A percentile compares a stretch with the other conserved stretches of the same genome.
Evolutionary conservation across 2,113 vertebrate species (phyloP).

Genomic region (Bolborhynchus lineola): DNA sequence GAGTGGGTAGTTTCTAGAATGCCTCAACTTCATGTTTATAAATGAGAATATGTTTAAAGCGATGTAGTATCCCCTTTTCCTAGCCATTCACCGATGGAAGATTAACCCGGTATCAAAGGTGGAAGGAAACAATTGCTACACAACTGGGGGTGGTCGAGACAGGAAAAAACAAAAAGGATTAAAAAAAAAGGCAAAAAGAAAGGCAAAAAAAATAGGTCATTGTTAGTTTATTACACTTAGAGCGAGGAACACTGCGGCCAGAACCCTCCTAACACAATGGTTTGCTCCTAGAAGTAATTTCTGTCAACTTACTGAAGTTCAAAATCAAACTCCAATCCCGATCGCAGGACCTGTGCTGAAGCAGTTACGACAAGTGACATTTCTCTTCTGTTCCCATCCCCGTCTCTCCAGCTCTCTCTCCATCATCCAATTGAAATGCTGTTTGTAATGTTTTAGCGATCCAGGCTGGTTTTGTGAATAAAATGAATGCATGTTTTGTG

Average conservation of each 20-base stretch:
- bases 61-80: conserved; percentile 77
- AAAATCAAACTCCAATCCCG: conserved; percentile 43
- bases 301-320: conserved; percentile 65
- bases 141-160: not conserved
- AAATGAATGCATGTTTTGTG: conserved; percentile 99
- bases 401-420: conserved; percentile 73
- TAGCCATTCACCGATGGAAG: conserved; percentile 60
- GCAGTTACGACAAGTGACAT: conserved; percentile 54
- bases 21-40: conserved; percentile 83
- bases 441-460: conserved; percentile 99
- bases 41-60: conserved; percentile 81
- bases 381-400: conserved; percentile 65
- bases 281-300: conserved; percentile 73
- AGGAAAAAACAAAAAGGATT: not conserved
- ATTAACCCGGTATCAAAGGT: conserved; percentile 31
- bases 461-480: conserved; percentile 99
- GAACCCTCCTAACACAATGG: conserved; percentile 56
- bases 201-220: conserved; percentile 24
- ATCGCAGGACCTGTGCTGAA: conserved; percentile 68
- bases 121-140: conserved; percentile 53
- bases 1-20: conserved; percentile 84
- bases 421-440: conserved; percentile 92
- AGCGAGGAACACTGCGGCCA: conserved; percentile 51
- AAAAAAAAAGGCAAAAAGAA: not conserved
- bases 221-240: conserved; percentile 66